These are phyloP conservation scores for Urocynchramus pylzowi DNA, from an alignment of 2,113 vertebrate genomes.

Conservation along the genomic window DNA sequence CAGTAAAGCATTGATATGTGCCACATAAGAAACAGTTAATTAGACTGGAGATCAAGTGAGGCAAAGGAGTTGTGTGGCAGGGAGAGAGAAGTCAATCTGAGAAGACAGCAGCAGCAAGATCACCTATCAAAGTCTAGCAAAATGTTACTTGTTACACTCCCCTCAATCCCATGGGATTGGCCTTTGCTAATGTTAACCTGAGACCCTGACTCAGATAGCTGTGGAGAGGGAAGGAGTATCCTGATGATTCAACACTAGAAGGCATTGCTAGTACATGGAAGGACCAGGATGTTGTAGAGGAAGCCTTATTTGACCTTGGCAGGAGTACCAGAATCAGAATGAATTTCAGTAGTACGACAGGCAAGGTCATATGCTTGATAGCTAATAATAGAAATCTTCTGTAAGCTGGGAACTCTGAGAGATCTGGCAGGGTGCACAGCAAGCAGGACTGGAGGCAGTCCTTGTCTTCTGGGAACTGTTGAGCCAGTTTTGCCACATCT, in stretches of 20 bases:
- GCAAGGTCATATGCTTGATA: conserved; percentile 25
- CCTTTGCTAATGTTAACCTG: not conserved
- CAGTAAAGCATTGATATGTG: not conserved
- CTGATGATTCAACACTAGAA: conserved; percentile 9
- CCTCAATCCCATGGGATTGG: not conserved
- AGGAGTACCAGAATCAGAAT: conserved; percentile 10
- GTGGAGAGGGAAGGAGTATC: not conserved
- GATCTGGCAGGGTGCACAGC: not conserved
- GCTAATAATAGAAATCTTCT: conserved; percentile 28
- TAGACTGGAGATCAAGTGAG: not conserved
- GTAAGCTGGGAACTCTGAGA: conserved; percentile 5
- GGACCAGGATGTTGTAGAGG: not conserved
- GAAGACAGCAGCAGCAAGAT: not conserved
- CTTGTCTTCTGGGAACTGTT: not conserved
- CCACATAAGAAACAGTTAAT: not conserved
- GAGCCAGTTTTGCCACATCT: not conserved
- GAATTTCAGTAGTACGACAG: conserved; percentile 12
- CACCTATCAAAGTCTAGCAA: not conserved
- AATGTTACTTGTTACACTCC: not conserved
- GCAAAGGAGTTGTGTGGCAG: not conserved
- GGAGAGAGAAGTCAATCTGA: not conserved
- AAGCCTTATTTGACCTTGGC: conserved; percentile 43
- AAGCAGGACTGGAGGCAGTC: not conserved
- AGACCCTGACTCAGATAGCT: not conserved
- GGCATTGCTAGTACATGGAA: not conserved